These are phyloP conservation scores for Oryzaephilus surinamensis DNA, from an alignment of 1,140 invertebrate species.

Conservation along the genomic window DNA sequence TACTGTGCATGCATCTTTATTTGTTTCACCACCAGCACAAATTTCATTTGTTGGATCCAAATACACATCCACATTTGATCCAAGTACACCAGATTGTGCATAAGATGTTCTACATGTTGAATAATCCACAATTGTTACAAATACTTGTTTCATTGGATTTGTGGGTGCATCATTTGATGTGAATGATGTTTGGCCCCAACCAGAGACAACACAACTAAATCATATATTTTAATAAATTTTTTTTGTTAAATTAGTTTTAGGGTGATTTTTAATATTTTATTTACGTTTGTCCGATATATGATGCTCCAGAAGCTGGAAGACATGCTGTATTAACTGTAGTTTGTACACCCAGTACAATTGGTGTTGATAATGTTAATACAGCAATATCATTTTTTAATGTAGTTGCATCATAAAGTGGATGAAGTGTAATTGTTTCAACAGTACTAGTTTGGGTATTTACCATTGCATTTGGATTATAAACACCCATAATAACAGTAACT, in stretches of 20 bases:
- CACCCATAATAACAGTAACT: constrained; percentile 21
- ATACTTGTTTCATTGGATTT: constrained; percentile 25
- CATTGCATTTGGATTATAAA: constrained; percentile 15
- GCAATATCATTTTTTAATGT: constrained; percentile 54
- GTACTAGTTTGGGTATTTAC: constrained; percentile 14
- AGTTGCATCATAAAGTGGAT: constrained; percentile 42
- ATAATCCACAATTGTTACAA: constrained; percentile 16
- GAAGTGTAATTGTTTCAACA: constrained; percentile 28
- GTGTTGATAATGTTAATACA: constrained; percentile 43
- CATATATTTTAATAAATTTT: constrained; percentile 6
- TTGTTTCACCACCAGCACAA: constrained; percentile 27
- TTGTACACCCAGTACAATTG: constrained; percentile 36
- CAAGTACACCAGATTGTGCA: constrained; percentile 15
- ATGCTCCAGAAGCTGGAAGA: constrained; percentile 33
- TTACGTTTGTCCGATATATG: constrained; percentile 23
- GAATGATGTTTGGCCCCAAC: constrained; percentile 27
- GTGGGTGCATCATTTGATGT: constrained; percentile 20
- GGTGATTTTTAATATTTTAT: not conserved
- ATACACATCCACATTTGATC: constrained; percentile 21
- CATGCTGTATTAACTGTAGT: constrained; percentile 49
- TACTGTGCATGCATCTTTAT: constrained; percentile 31
- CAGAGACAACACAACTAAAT: constrained; percentile 23
- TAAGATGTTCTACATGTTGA: constrained; percentile 21
- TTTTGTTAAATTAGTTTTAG: not conserved
- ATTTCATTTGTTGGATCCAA: constrained; percentile 28